phyloP scores from a whole-genome alignment of 1,140 invertebrate species.

The Hylaeus anthracinus region DNA sequence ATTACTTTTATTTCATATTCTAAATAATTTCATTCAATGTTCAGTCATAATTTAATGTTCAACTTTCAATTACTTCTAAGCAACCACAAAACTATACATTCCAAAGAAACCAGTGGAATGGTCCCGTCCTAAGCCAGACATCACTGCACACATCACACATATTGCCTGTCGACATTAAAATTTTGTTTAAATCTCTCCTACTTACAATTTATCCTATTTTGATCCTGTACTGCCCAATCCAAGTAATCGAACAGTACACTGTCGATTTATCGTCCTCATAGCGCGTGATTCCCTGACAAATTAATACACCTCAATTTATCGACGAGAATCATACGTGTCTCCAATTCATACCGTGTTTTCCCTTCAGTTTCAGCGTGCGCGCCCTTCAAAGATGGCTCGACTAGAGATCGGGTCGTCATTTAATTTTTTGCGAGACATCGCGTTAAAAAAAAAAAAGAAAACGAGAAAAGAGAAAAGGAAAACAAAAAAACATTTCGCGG shows the following conservation, averaged over 20 bases:
- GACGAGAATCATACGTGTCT: neutral
- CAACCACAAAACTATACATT: too few species aligned
- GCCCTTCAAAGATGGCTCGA: neutral
- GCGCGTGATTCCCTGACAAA: neutral
- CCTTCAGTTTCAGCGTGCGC: neutral
- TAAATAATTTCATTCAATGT: too few species aligned
- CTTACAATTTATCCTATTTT: neutral
- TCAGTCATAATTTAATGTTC: too few species aligned
- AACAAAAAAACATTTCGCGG: constrained; percentile 35
- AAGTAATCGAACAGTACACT: too few species aligned
- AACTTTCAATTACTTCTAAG: too few species aligned
- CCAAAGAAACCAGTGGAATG: too few species aligned
- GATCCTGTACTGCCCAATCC: neutral
- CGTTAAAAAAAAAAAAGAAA: neutral
- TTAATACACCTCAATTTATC: neutral
- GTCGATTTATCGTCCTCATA: too few species aligned
- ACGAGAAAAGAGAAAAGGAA: neutral
- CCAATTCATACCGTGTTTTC: neutral
- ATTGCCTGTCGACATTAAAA: too few species aligned
- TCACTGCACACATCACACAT: too few species aligned
- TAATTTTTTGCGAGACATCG: constrained; percentile 20
- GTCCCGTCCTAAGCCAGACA: too few species aligned
- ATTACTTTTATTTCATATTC: too few species aligned
- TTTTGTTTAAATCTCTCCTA: too few species aligned
- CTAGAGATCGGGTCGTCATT: constrained; percentile 13